Evolutionary conservation across 2,888 invertebrate genomes (phyloP).

Genomic region (Cyclophora punctaria): DNA sequence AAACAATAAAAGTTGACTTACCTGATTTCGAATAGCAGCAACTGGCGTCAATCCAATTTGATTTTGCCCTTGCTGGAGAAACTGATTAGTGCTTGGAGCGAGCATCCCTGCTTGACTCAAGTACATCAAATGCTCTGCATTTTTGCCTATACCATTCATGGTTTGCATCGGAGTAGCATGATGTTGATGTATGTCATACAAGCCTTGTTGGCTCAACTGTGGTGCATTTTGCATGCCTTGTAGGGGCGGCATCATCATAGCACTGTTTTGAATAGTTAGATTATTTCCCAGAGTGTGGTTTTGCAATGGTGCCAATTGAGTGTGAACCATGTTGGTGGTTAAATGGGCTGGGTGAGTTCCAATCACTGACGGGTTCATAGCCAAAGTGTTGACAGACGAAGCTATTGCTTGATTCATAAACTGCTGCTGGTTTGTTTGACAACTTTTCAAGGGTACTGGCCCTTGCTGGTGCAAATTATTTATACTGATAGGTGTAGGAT

Average conservation of each 20-base stretch:
- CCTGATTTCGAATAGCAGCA: slow-evolving; percentile 67
- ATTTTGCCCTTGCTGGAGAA: slow-evolving; percentile 78
- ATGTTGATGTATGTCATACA: slow-evolving; percentile 69
- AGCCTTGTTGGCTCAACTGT: slow-evolving; percentile 67
- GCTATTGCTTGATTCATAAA: slow-evolving; percentile 66
- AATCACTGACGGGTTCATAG: slow-evolving; percentile 65
- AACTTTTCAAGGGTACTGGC: slow-evolving; percentile 61
- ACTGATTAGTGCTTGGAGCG: slow-evolving; percentile 76
- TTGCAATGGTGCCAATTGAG: slow-evolving; percentile 70
- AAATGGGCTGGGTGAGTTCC: slow-evolving; percentile 65
- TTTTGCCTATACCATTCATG: slow-evolving; percentile 69
- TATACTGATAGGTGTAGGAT: slow-evolving; percentile 77
- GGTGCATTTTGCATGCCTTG: slow-evolving; percentile 70
- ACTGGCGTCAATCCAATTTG: slow-evolving; percentile 71
- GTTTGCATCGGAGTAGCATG: slow-evolving; percentile 66
- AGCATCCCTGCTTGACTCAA: slow-evolving; percentile 71
- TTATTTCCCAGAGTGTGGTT: slow-evolving; percentile 64
- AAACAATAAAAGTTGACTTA: slow-evolving; percentile 28
- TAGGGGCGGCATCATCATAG: slow-evolving; percentile 67
- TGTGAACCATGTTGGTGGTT: slow-evolving; percentile 70
- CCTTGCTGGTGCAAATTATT: slow-evolving; percentile 76
- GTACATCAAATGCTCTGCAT: slow-evolving; percentile 69
- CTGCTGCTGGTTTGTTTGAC: slow-evolving; percentile 72
- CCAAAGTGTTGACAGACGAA: slow-evolving; percentile 64
- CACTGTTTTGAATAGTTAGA: slow-evolving; percentile 60